Base-by-base conservation (phyloP, 2,797 vertebrate species). In the Sylvia borin region DNA sequence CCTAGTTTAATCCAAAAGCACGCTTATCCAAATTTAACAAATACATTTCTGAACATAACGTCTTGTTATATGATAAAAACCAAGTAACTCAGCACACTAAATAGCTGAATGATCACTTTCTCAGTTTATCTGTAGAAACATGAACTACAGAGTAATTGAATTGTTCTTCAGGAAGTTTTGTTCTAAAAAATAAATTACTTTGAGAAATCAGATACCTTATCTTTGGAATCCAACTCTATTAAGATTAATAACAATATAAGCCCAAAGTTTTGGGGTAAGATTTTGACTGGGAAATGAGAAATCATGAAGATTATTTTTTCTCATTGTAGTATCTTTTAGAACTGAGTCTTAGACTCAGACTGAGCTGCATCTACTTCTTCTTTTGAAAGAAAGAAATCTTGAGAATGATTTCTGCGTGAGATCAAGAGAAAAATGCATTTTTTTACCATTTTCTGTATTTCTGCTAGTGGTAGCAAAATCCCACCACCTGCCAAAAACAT, bases 161-260 rank as follows among this genome's bases (percentile, higher is more conserved):
- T 14, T 21, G 2, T 75, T 86, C 88, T 60, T 70, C 80, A 94
- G 20, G 45, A 57, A 78, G 29, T 36, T 50, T 82, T 57, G 29
- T 85, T 94, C 70, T 72, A 14, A 66, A 79, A 75, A 95, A 93
- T 50, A 93, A 87, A 85, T 31, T 36, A 32, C 50, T 94, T 85
- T 31, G 18, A 92, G 93, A 90, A 79, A 85, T 57, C 26, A 61
- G 29, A 65, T 47, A 50, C 15, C 7, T 91, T 14, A 40, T 79
- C 68, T 85, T 87, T 93, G 18, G 45, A 92, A 94, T 58, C 16
- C 11, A 88, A 21, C 12, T 67, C 21, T 57, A 40, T 24, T 72
- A 90, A 25, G 42, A 57, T 90, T 76, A 79, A 47, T 42, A 87
- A 51, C 8, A 81, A 31, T 12, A 61, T 16, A n/a, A 83, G 57